Conservation (phyloP, 1,140 invertebrate genomes). For the Drosophila pandora region DNA sequence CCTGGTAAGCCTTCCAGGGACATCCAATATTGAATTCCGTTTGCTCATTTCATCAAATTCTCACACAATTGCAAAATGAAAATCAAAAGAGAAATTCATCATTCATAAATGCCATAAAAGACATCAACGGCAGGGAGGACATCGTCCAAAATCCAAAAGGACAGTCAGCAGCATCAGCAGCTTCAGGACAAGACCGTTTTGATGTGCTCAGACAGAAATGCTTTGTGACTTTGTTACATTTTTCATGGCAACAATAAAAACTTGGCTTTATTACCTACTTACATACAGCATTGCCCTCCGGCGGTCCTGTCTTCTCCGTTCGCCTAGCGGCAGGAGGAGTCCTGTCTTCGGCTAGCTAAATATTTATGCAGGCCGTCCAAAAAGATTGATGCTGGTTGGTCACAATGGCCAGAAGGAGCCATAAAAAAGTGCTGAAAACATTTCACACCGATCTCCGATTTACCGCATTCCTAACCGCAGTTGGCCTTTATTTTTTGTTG, state of each 20-base stretch:
- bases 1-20: constrained; percentile 29
- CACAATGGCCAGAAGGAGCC: constrained; percentile 46
- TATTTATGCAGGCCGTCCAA: constrained; percentile 71
- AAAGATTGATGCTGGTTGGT: constrained; percentile 72
- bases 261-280: constrained; percentile 75
- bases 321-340: neutral
- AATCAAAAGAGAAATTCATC: constrained; percentile 69
- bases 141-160: constrained; percentile 32
- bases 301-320: neutral
- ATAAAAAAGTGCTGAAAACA: constrained; percentile 55
- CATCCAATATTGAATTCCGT: constrained; percentile 40
- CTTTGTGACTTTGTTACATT: constrained; percentile 80
- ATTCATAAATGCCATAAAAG: constrained; percentile 70
- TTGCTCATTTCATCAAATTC: constrained; percentile 63
- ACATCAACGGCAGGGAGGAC: constrained; percentile 16
- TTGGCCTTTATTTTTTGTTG: neutral
- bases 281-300: constrained; percentile 55
- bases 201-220: constrained; percentile 70
- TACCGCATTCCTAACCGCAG: constrained; percentile 39
- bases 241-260: constrained; percentile 79
- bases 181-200: constrained; percentile 43
- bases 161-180: constrained; percentile 31
- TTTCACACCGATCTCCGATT: constrained; percentile 52
- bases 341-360: constrained; percentile 57
- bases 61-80: constrained; percentile 65